Evolutionary conservation across 2,888 invertebrate species (phyloP).

Genomic region (Eretmocerus hayati): DNA sequence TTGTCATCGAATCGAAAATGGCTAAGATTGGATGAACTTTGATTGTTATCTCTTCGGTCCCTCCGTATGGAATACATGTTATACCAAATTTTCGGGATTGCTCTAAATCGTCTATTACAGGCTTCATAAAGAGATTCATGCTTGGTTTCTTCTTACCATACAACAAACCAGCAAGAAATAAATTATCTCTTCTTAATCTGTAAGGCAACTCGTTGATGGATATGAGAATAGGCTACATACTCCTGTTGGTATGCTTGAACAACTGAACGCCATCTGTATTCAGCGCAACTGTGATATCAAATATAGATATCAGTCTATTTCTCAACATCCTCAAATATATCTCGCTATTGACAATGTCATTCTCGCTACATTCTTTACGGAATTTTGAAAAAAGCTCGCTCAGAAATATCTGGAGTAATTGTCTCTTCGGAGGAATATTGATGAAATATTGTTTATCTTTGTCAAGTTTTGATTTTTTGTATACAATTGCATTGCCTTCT

Average conservation of each 20-base stretch:
- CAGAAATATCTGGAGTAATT: background rate
- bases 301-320: background rate
- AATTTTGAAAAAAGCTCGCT: background rate
- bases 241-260: background rate
- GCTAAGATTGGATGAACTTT: background rate
- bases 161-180: background rate
- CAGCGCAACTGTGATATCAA: background rate
- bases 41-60: background rate
- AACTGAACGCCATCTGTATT: background rate
- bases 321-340: background rate
- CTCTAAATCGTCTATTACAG: background rate
- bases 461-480: background rate
- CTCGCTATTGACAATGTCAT: background rate
- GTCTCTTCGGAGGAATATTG: background rate
- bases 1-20: background rate
- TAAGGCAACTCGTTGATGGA: background rate
- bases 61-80: too few species aligned
- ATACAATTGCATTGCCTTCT: background rate
- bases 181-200: background rate
- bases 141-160: background rate
- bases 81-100: background rate
- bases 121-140: background rate
- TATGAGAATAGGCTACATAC: background rate
- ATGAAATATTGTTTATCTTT: background rate
- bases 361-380: background rate